A percentile compares a stretch with the other conserved stretches of the same genome.
Conservation (phyloP, 2,797 vertebrate genomes). For the Ispidina lecontei region DNA sequence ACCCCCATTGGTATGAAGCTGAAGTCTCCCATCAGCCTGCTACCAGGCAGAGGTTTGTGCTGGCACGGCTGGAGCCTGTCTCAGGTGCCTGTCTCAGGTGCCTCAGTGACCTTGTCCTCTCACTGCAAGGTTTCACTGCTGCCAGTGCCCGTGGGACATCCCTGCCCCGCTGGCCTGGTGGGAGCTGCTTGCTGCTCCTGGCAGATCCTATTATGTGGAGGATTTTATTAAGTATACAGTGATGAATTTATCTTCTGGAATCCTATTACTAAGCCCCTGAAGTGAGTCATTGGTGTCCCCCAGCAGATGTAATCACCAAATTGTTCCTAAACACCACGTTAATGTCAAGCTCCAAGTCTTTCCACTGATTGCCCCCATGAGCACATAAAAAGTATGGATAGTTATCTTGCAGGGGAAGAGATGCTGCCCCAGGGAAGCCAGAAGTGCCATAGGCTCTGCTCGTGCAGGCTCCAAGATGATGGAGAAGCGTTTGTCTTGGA, state of each 20-base stretch:
- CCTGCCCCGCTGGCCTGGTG: not conserved
- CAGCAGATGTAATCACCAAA: conserved; percentile 50
- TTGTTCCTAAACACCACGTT: conserved; percentile 37
- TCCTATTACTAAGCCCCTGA: conserved; percentile 15
- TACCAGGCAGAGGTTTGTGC: not conserved
- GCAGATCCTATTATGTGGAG: not conserved
- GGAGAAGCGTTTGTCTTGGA: not conserved
- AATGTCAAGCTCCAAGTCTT: not conserved
- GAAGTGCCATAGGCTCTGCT: not conserved
- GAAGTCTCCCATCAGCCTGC: not conserved
- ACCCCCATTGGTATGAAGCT: not conserved
- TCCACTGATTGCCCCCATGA: not conserved
- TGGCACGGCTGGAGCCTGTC: not conserved
- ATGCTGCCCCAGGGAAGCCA: not conserved
- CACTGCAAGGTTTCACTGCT: not conserved
- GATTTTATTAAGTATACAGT: conserved; percentile 65
- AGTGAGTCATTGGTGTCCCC: conserved; percentile 29
- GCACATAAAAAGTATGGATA: not conserved
- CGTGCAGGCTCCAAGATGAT: not conserved
- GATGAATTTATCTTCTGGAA: conserved; percentile 48
- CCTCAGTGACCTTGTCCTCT: not conserved
- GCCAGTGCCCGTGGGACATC: not conserved
- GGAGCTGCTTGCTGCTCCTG: not conserved
- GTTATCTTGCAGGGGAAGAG: not conserved
- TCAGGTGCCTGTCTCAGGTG: not conserved